Evolutionary conservation across 2,113 vertebrate genomes (phyloP).

Genomic region (Mastomys coucha): DNA sequence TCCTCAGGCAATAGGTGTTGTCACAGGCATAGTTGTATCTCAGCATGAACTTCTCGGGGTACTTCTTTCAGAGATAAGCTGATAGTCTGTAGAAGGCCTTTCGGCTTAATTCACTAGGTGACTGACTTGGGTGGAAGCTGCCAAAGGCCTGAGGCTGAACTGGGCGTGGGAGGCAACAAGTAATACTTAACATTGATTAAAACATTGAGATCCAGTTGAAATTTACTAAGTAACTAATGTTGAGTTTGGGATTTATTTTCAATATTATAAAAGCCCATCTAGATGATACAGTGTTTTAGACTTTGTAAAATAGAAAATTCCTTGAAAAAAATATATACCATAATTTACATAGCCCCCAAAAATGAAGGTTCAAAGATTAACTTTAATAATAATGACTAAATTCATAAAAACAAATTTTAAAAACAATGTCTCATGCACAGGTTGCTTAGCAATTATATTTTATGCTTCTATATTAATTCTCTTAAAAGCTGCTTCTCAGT

Average conservation of each 20-base stretch:
- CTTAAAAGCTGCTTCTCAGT: conserved; percentile 26
- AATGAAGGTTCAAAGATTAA: conserved; percentile 56
- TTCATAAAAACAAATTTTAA: conserved; percentile 60
- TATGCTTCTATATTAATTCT: conserved; percentile 67
- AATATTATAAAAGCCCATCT: not conserved
- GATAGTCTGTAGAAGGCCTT: too few relatives aligned
- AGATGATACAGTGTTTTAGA: not conserved
- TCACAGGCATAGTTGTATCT: too few relatives aligned
- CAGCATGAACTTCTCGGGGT: too few relatives aligned
- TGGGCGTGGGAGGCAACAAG: too few relatives aligned
- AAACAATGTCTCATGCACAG: conserved; percentile 61
- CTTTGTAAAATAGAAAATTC: conserved; percentile 58
- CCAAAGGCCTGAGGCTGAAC: too few relatives aligned
- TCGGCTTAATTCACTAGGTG: too few relatives aligned
- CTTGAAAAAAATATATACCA: not conserved
- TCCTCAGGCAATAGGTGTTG: too few relatives aligned
- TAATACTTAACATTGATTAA: conserved; percentile 38
- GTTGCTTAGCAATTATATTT: conserved; percentile 74
- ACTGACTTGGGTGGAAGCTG: too few relatives aligned
- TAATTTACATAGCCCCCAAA: not conserved
- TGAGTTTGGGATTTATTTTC: conserved; percentile 30
- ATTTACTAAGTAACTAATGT: conserved; percentile 32
- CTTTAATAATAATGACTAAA: conserved; percentile 58
- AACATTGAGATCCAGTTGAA: conserved; percentile 28
- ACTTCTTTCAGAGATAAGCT: too few relatives aligned